Evolutionary conservation across 92 coral and sea anemone genomes (phyloP).

Genomic region (Porites rus): DNA sequence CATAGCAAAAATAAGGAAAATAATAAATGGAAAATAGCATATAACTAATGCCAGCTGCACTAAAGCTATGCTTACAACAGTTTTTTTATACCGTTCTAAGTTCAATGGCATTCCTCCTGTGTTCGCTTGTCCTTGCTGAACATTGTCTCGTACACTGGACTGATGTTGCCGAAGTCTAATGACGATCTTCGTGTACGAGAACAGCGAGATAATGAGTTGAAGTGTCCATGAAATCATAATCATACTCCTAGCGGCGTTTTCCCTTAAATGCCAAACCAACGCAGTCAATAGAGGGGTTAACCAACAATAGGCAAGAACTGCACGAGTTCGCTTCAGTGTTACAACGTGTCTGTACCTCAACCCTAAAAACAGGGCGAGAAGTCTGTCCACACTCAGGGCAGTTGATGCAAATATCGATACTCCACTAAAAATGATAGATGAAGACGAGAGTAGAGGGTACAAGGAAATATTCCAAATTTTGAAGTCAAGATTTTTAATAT

Average conservation of each 20-base stretch:
- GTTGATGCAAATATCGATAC: background rate
- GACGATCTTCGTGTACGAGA: no score
- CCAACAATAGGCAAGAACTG: background rate
- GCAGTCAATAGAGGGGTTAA: background rate
- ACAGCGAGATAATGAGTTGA: no score
- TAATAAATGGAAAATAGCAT: background rate
- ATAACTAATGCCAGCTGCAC: conserved; percentile 12
- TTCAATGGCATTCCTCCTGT: background rate
- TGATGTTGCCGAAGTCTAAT: no score
- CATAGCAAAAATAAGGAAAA: background rate
- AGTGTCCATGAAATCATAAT: no score
- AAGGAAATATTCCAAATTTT: background rate
- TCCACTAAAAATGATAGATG: background rate
- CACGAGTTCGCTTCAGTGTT: background rate
- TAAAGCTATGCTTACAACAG: conserved; percentile 2
- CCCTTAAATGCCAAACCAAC: no score
- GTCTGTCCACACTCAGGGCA: background rate
- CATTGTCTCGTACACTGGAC: no score
- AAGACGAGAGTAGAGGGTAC: background rate
- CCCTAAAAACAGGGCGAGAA: no score
- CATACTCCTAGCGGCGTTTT: no score
- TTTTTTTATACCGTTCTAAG: conserved; percentile 1
- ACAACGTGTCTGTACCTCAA: conserved; percentile 12
- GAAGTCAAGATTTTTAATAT: background rate
- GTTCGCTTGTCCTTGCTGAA: no score